Evolutionary conservation across 64 coral and sea anemone genomes (phyloP), one percentile per base, ranked within the genome.

Genomic region (Catalaphyllia jardinei): DNA sequence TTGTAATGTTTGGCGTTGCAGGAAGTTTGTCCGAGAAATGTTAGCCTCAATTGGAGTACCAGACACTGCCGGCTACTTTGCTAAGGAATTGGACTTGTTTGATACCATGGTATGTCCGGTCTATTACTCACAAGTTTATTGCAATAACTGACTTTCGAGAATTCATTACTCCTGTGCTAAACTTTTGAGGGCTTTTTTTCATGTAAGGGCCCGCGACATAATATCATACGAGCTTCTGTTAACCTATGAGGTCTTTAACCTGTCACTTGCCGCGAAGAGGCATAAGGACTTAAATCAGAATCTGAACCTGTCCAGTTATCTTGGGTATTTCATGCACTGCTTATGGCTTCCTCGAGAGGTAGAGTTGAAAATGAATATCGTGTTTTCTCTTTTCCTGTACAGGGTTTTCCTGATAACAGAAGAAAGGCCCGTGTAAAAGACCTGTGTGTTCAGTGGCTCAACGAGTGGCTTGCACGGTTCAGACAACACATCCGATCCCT

Each of bases 381-480:
- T 74, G 18, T 72, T 74, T 29, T 60, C 3, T 64, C 4, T 14
- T 63, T 0, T 15, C 30, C 12, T 19, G 30, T 67, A 59, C 27
- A 93, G 89, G 88, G 77, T 78, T 71, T 93, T 15, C 86, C 90
- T 54, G 93, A 88, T 31, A 86, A 50, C 33, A 79, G 86, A 62
- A 79, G 94, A 10, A 99, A 99, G 69, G 67, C 78, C 7, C 87
- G 54, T 75, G 55, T 99, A 19, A 94, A 86, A 22, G 94, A 93
- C 18, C 50, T 93, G 78, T 95, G 97, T 73, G 59, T 95, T 28
- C 59, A 61, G 24, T 99, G 97, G 97, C 73, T 99, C 50, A 92
- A 99, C 69, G 91, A 95, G 38, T 99, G 97, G 97, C 62, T 99
- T 52, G 72, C 52, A 9, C 91, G 89, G 88, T 99, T 99, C n/a